Percentiles rank a stretch among this genome's conserved stretches.
Evolutionary conservation across 1,140 invertebrate genomes (phyloP).

Genomic region (Papilio polytes): DNA sequence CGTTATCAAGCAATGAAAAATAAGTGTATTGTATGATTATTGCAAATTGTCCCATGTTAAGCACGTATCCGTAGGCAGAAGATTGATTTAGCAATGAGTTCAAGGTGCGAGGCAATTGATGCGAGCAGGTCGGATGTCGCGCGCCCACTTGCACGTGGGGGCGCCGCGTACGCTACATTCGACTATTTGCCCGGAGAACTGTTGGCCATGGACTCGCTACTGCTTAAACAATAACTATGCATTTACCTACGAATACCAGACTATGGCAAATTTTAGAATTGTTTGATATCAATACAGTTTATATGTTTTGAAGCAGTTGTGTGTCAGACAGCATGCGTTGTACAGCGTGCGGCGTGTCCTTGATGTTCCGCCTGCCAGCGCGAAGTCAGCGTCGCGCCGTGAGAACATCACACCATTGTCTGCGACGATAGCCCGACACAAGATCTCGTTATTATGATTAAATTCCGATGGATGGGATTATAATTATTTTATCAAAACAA

Average conservation of each 20-base stretch:
- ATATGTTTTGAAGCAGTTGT: background rate
- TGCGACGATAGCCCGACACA: background rate
- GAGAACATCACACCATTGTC: background rate
- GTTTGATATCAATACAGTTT: background rate
- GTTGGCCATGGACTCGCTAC: background rate
- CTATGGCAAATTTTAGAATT: background rate
- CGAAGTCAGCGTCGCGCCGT: background rate
- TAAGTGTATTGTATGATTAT: no score
- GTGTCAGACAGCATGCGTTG: background rate
- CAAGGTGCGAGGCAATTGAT: background rate
- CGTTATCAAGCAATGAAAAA: background rate
- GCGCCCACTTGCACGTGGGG: background rate
- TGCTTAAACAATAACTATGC: background rate
- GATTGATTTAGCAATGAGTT: slow-evolving; percentile 14
- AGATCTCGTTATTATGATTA: background rate
- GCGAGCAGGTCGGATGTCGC: background rate
- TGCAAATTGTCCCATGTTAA: background rate
- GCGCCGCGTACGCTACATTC: background rate
- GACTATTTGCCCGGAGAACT: background rate
- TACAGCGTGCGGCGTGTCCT: background rate
- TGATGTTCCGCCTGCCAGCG: background rate
- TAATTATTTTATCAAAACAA: background rate
- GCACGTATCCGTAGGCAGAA: background rate
- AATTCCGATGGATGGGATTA: background rate
- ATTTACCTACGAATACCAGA: background rate